A percentile compares a stretch with the other conserved stretches of the same genome.
Conservation (phyloP, 2,888 invertebrate species). For the Electrophaes corylata region DNA sequence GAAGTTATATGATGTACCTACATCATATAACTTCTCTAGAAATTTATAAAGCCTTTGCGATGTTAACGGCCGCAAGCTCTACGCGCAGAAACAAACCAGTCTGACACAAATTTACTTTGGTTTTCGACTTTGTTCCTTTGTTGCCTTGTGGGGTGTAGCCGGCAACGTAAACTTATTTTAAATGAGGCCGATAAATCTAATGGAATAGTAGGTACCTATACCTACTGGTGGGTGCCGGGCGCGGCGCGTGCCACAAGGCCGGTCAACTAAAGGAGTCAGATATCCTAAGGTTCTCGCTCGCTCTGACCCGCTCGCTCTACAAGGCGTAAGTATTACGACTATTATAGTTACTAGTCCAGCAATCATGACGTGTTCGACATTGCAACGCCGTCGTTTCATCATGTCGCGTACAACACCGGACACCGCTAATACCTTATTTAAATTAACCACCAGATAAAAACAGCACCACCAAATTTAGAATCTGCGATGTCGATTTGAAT, state of each 20-base stretch:
- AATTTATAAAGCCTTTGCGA: slow-evolving; percentile 40
- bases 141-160: slow-evolving; percentile 49
- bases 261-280: slow-evolving; percentile 68
- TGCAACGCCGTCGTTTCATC: slow-evolving; percentile 55
- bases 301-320: slow-evolving; percentile 54
- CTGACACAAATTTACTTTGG: slow-evolving; percentile 35
- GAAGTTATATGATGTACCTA: too few species aligned
- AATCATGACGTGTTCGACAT: slow-evolving; percentile 62
- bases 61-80: slow-evolving; percentile 42
- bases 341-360: slow-evolving; percentile 53
- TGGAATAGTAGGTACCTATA: slow-evolving; percentile 56
- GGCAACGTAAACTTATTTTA: slow-evolving; percentile 57
- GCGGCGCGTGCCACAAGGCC: slow-evolving; percentile 83
- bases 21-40: slow-evolving; percentile 34
- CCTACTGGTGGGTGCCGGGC: slow-evolving; percentile 43
- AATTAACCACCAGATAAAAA: slow-evolving; percentile 59
- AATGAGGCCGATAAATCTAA: slow-evolving; percentile 71
- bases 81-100: slow-evolving; percentile 47
- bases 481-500: slow-evolving; percentile 59
- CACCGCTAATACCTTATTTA: slow-evolving; percentile 72
- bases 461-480: slow-evolving; percentile 55
- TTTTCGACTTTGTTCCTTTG: slow-evolving; percentile 54
- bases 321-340: slow-evolving; percentile 62
- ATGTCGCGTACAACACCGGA: slow-evolving; percentile 62
- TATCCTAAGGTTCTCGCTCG: slow-evolving; percentile 64